A percentile compares a stretch with the other conserved stretches of the same genome.
Conservation (phyloP, 2,113 vertebrate genomes). For the Seriola aureovittata region DNA sequence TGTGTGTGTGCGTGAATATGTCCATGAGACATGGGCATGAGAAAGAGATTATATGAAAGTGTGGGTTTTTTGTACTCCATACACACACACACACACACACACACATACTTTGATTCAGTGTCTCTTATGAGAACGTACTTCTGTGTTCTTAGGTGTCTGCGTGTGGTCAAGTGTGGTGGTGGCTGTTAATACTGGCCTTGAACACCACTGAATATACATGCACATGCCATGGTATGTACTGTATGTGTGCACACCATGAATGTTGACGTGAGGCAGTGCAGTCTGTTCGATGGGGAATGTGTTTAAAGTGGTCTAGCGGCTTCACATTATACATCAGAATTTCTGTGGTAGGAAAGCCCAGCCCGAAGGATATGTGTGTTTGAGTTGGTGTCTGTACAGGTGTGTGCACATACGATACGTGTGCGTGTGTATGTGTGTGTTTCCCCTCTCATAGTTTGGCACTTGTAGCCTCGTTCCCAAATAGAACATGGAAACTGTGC, state of each 20-base stretch:
- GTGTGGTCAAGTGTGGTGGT: conserved; percentile 34
- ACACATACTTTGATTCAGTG: neutral
- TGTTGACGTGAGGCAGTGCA: conserved; percentile 31
- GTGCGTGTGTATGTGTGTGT: conserved; percentile 14
- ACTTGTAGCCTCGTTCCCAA: conserved; percentile 35
- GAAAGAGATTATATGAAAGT: conserved; percentile 32
- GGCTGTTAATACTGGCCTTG: conserved; percentile 19
- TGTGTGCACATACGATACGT: conserved; percentile 24
- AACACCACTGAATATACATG: conserved; percentile 38
- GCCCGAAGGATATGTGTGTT: conserved; percentile 19
- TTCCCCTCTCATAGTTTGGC: conserved; percentile 24
- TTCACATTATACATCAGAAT: conserved; percentile 65
- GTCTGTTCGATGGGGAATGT: conserved; percentile 59
- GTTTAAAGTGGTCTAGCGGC: conserved; percentile 66
- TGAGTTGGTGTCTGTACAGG: conserved; percentile 32
- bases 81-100: neutral
- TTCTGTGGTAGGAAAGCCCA: conserved; percentile 63
- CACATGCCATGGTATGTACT: conserved; percentile 24
- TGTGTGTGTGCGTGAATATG: conserved; percentile 35
- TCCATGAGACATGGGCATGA: conserved; percentile 8
- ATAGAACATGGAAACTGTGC: conserved; percentile 61
- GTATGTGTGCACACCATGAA: conserved; percentile 40
- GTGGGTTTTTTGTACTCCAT: conserved; percentile 6
- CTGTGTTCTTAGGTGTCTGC: conserved; percentile 21
- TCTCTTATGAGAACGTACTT: conserved; percentile 1